Evolutionary conservation across 2,888 invertebrate genomes (phyloP), one percentile per base, ranked within the genome.

Genomic region (Rhingia campestris): DNA sequence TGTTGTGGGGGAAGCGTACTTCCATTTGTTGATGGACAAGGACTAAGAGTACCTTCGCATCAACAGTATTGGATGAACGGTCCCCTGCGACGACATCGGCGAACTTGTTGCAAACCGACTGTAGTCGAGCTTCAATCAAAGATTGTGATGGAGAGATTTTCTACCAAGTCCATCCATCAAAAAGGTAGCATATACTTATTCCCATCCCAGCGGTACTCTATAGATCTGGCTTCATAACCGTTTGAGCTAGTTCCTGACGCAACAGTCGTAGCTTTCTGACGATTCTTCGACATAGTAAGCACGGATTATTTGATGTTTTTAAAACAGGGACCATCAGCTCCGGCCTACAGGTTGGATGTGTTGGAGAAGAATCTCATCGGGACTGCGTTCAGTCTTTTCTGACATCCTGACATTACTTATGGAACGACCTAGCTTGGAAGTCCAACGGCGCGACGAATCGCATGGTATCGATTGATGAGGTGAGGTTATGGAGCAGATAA

Each of bases 141-240:
- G 96, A 96, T 32, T 93, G 96, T 61, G 96, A 97, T 88, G 96
- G 96, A 0, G 97, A 97, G 91, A 94, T 96, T 93, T 96, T 96
- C 91, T 97, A 96, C 91, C 96, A 96, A 37, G 96, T 96, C 0
- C 94, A 95, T 49, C 97, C 96, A 0, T 95, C 95, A 6, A 94
- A 96, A 2, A 93, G 96, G 32, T 96, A 96, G 89, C 93, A 96
- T 37, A 94, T 97, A 58, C 92, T 97, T 4, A 94, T 97, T 0
- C 96, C 96, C 0, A 95, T 97, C 4, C 97, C 97, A 0, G 96
- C 97, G 0, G 95, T 95, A 0, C 95, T 97, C 0, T 97, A 95
- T 92, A 94, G 94, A 86, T 92, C 92, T 5, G 95, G 95, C 6
- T 96, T 97, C 87, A 92, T 96, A 32, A 97, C 97, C 1, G 97